Conservation (phyloP, 2,113 vertebrate species). For the Saguinus midas region DNA sequence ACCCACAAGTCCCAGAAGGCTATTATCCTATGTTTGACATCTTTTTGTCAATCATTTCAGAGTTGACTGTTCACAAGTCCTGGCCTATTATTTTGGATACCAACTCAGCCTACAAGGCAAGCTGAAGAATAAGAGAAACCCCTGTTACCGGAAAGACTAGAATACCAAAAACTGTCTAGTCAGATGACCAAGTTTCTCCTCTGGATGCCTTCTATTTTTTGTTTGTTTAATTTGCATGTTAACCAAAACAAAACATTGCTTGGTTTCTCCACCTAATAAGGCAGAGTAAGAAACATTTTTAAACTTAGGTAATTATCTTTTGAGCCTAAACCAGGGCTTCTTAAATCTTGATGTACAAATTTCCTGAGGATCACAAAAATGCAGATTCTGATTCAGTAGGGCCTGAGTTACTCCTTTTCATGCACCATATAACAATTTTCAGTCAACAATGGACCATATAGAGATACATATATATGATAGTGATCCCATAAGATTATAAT, state of each 20-base stretch:
- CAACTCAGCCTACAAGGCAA: background rate
- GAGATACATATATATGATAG: no score
- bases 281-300: background rate
- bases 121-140: background rate
- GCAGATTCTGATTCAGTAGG: background rate
- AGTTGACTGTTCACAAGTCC: background rate
- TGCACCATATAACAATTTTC: background rate
- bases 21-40: background rate
- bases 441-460: background rate
- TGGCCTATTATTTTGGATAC: background rate
- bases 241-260: background rate
- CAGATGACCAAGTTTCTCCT: background rate
- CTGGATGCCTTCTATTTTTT: background rate
- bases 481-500: no score
- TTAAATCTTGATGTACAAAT: background rate
- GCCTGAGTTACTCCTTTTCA: background rate
- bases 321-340: background rate
- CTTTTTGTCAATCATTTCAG: background rate
- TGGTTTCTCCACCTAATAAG: background rate
- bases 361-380: background rate
- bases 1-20: background rate
- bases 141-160: background rate
- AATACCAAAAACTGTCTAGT: background rate
- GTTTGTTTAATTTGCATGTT: background rate
- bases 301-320: background rate